phyloP scores from a whole-genome alignment of 1,140 invertebrate species.

The Lutraria rhynchaena region DNA sequence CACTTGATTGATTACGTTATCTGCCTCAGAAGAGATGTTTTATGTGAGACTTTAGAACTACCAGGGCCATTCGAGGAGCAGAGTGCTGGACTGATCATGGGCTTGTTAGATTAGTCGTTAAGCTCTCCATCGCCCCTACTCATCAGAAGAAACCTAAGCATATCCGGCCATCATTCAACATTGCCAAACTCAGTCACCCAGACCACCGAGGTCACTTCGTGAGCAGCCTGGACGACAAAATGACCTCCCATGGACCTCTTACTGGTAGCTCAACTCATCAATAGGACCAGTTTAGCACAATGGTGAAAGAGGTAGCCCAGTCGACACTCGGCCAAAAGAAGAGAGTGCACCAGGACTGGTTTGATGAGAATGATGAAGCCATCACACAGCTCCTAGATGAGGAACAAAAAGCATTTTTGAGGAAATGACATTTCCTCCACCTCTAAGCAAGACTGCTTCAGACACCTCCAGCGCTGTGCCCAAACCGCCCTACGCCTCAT shows the following conservation, averaged over 20 bases:
- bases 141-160: too few species aligned
- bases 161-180: conserved; percentile 28
- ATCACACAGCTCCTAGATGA: background rate
- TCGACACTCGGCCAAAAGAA: background rate
- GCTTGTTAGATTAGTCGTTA: too few species aligned
- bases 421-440: background rate
- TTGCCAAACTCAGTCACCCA: background rate
- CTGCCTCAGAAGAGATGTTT: too few species aligned
- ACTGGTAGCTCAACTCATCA: background rate
- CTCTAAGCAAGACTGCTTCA: background rate
- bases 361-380: background rate
- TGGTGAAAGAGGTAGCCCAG: background rate
- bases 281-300: background rate
- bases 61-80: too few species aligned
- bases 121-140: too few species aligned
- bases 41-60: too few species aligned
- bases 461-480: background rate
- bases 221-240: background rate
- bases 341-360: conserved; percentile 1
- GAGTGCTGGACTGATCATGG: too few species aligned
- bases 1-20: too few species aligned
- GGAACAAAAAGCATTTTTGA: background rate
- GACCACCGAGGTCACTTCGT: background rate
- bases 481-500: background rate
- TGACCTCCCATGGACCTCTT: background rate